Evolutionary conservation across 2,113 vertebrate genomes (phyloP), one percentile per base, ranked within the genome.

Genomic region (Rissa tridactyla): DNA sequence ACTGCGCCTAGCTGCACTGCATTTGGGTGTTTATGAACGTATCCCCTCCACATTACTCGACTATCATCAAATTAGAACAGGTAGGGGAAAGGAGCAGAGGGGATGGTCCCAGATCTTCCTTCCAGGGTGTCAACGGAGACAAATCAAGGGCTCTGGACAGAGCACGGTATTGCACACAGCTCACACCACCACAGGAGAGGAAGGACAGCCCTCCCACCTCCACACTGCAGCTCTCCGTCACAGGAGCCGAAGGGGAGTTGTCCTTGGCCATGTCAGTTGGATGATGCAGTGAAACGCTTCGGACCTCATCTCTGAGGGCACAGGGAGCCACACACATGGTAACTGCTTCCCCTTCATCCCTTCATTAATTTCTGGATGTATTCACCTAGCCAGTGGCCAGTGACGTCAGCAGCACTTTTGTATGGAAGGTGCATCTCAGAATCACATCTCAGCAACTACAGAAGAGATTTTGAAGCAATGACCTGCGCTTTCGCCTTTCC

Each of bases 31-130:
- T 82, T 60, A 10, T 14, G 25, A 40, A 62, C 13, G 1, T 2
- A 30, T 0, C 6, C 11, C 34, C 65, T 60, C 38, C 64, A 64
- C 14, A 6, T 17, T 20, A 66, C 32, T 15, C 0, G 0, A 69
- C 13, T 15, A 81, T 6, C 49, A 76, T 21, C 52, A 32, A 15
- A 80, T 12, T 42, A 42, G 30, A 54, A 21, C 14, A 77, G 40
- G 11, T 0, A 3, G 32, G 42, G 25, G 44, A 25, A 68, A 69
- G n/a, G 6, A 76, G 27, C 46, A 66, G 15, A 65, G 40, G 14
- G 8, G 16, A 70, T 3, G 25, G 46, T 26, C 57, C 61, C 70
- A 71, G 11, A 29, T 38, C 38, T 10, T 44, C 34, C 49, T 61
- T 34, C 30, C 47, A 76, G 21, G 5, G 8, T 1, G 0, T 9